phyloP scores from a whole-genome alignment of 2,888 invertebrate species.

The Microplitis manilae region DNA sequence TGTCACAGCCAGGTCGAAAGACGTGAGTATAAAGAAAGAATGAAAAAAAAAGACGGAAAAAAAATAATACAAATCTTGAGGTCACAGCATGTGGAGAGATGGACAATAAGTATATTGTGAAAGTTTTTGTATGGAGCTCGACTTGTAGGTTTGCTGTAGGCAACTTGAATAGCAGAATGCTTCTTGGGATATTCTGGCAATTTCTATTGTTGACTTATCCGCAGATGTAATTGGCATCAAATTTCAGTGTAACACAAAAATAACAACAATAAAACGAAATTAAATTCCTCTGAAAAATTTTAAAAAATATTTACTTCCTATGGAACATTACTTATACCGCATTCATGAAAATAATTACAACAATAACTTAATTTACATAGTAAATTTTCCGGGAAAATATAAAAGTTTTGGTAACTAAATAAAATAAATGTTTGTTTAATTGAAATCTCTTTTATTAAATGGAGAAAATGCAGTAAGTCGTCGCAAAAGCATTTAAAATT shows the following conservation, averaged over 20 bases:
- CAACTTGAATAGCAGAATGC: constrained; percentile 25
- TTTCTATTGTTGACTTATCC: constrained; percentile 61
- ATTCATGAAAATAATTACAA: too few species aligned
- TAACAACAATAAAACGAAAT: constrained; percentile 55
- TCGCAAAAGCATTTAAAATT: constrained; percentile 33
- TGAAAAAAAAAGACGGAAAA: background rate
- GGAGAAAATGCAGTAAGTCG: constrained; percentile 17
- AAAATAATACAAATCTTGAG: background rate
- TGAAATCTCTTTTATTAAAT: constrained; percentile 23
- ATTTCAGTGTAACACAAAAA: constrained; percentile 48
- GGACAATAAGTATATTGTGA: constrained; percentile 27
- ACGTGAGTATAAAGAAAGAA: background rate
- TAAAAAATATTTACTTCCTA: too few species aligned
- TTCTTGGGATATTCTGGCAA: constrained; percentile 57
- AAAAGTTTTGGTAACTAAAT: background rate
- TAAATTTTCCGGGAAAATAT: too few species aligned
- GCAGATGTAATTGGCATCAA: constrained; percentile 61
- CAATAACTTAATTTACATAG: too few species aligned
- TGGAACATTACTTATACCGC: too few species aligned
- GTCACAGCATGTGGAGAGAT: constrained; percentile 1
- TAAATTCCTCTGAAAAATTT: background rate
- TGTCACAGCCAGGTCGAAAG: constrained; percentile 23
- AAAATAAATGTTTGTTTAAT: constrained; percentile 12
- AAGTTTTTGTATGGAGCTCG: constrained; percentile 15
- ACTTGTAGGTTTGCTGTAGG: constrained; percentile 12